Evolutionary conservation across 2,888 invertebrate genomes (phyloP).

Genomic region (Orchesella flavescens): DNA sequence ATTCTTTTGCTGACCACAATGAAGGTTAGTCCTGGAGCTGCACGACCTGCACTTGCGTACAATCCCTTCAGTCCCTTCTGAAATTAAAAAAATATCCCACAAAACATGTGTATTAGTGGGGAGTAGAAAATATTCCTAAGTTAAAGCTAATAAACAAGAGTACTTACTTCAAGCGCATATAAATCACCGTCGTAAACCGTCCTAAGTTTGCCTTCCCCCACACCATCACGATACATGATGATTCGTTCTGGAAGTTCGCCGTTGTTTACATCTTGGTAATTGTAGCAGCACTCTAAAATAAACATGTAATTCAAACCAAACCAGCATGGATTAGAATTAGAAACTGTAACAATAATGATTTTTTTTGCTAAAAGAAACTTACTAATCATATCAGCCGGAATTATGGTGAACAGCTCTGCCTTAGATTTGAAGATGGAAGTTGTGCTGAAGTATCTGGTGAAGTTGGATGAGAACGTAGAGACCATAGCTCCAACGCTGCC

Average conservation of each 20-base stretch:
- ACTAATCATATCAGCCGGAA: conserved; percentile 59
- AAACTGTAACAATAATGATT: neutral
- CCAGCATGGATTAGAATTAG: neutral
- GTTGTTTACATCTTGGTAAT: no score
- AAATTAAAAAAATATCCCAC: no score
- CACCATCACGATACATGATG: conserved; percentile 92
- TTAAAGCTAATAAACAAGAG: neutral
- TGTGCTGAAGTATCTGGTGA: no score
- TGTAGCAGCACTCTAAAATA: no score
- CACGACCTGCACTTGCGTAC: no score
- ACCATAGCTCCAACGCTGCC: conserved; percentile 66
- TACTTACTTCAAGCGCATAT: conserved; percentile 74
- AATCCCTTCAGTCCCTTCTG: no score
- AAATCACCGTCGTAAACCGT: conserved; percentile 87
- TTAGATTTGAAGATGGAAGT: conserved; percentile 32
- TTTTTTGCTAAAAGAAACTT: conserved; percentile 8
- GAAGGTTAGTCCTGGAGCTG: no score
- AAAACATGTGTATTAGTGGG: neutral
- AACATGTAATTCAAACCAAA: conserved; percentile 23
- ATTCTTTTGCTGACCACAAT: conserved; percentile 92
- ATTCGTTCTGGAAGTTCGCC: conserved; percentile 80
- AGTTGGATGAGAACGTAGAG: conserved; percentile 29
- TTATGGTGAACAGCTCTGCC: conserved; percentile 49
- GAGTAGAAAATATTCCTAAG: neutral
- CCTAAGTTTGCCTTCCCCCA: conserved; percentile 90